Conservation (phyloP, 2,797 vertebrate genomes). For the Halcyon leucocephala region DNA sequence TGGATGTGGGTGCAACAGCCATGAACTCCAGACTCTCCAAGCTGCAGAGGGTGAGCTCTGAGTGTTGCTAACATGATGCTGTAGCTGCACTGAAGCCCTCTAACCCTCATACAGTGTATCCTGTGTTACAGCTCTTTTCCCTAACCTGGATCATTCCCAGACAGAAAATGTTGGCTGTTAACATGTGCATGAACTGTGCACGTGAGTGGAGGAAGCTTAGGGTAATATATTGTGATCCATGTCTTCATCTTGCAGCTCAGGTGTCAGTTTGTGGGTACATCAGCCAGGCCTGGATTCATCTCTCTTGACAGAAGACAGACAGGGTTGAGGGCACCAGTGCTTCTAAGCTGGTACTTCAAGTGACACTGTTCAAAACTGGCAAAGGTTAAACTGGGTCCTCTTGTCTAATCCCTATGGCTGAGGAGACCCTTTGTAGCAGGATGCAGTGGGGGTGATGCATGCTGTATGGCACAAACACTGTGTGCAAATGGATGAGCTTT, state of each 20-base stretch:
- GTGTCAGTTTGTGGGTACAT: not conserved
- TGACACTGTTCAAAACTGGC: not conserved
- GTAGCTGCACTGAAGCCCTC: constrained; percentile 54
- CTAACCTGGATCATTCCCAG: not conserved
- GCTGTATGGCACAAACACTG: not conserved
- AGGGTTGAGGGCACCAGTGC: not conserved
- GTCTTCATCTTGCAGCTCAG: not conserved
- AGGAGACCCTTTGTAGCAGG: not conserved
- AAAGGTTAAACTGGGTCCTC: not conserved
- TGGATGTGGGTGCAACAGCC: constrained; percentile 68
- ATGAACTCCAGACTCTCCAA: constrained; percentile 54
- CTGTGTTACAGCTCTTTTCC: constrained; percentile 39
- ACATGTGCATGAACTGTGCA: constrained; percentile 43
- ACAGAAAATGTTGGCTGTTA: not conserved
- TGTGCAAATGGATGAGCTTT: constrained; percentile 27
- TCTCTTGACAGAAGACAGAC: not conserved
- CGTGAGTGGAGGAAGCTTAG: not conserved
- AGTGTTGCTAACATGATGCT: constrained; percentile 63
- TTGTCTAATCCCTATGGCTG: not conserved
- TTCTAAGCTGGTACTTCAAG: not conserved
- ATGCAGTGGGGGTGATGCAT: not conserved
- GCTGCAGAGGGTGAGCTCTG: constrained; percentile 65
- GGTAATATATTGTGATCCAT: not conserved
- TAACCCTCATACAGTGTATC: constrained; percentile 38
- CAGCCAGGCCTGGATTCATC: not conserved